phyloP scores from a whole-genome alignment of 2,888 invertebrate species.

The Caenorhabditis uteleia region DNA sequence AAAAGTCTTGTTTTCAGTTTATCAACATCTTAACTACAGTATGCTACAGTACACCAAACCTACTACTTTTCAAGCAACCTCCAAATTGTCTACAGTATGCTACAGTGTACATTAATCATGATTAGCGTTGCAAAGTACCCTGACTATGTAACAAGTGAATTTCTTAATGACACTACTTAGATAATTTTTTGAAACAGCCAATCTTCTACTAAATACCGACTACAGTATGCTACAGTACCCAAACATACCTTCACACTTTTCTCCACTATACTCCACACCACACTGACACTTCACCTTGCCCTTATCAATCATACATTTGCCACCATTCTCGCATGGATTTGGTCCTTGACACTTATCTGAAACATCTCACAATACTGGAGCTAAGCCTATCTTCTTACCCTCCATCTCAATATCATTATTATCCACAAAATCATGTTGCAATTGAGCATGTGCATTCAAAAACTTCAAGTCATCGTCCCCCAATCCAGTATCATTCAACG shows the following conservation, averaged over 20 bases:
- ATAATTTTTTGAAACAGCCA: too few species aligned
- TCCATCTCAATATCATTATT: constrained; percentile 42
- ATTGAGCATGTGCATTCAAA: constrained; percentile 41
- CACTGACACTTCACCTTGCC: constrained; percentile 36
- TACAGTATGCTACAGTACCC: too few species aligned
- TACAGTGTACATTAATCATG: too few species aligned
- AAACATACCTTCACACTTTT: neutral
- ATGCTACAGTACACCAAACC: too few species aligned
- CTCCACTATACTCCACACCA: constrained; percentile 20
- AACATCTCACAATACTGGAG: neutral
- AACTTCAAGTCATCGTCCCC: constrained; percentile 37
- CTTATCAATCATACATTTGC: constrained; percentile 26
- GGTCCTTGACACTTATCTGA: constrained; percentile 37
- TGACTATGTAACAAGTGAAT: too few species aligned
- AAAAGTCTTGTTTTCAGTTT: too few species aligned
- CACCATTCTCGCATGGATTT: constrained; percentile 39
- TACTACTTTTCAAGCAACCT: too few species aligned
- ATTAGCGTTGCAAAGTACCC: too few species aligned
- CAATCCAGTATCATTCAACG: constrained; percentile 28
- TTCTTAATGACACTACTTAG: too few species aligned
- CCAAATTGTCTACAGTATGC: too few species aligned
- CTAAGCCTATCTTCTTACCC: constrained; percentile 7
- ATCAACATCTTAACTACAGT: too few species aligned
- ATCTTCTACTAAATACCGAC: too few species aligned
- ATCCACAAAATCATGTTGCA: constrained; percentile 47